These are phyloP conservation scores for Thinocorus orbignyianus DNA, from an alignment of 2,113 vertebrate genomes.

Conservation along the genomic window DNA sequence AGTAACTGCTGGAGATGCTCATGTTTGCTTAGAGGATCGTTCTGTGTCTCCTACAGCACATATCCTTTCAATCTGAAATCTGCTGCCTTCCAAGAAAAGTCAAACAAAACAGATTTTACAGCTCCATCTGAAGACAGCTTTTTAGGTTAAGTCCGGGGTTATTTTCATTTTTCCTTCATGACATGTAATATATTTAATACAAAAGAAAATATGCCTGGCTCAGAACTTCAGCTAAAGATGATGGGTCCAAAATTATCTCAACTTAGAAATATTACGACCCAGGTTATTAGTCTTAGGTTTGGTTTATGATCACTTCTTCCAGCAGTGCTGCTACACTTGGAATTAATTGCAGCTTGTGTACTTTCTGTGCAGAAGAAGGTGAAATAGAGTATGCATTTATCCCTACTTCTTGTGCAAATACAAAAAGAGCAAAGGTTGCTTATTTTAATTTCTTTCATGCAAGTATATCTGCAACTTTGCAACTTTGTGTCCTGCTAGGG, in stretches of 20 bases:
- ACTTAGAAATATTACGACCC: conserved; percentile 4
- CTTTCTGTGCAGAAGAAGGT: not conserved
- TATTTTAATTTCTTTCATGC: not conserved
- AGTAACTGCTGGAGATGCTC: not conserved
- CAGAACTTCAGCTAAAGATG: not conserved
- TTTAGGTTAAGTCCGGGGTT: not conserved
- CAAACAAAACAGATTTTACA: not conserved
- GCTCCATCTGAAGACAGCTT: not conserved
- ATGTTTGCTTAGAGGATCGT: not conserved
- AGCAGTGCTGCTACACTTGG: not conserved
- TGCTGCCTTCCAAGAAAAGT: not conserved
- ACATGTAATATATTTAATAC: not conserved
- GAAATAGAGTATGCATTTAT: not conserved
- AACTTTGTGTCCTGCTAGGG: not conserved
- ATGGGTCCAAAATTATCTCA: conserved; percentile 19
- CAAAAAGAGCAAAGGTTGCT: not conserved
- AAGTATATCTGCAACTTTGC: not conserved
- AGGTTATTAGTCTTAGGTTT: not conserved
- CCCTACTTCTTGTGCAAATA: not conserved
- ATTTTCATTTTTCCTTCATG: conserved; percentile 32
- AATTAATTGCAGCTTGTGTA: not conserved
- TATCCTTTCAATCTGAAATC: not conserved
- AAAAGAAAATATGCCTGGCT: not conserved
- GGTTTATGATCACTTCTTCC: not conserved
- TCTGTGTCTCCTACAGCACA: not conserved